Percentiles rank a stretch among this genome's conserved stretches.
These are phyloP conservation scores for Hoplodrina ambigua DNA, from an alignment of 2,888 invertebrate species.

Conservation along the genomic window DNA sequence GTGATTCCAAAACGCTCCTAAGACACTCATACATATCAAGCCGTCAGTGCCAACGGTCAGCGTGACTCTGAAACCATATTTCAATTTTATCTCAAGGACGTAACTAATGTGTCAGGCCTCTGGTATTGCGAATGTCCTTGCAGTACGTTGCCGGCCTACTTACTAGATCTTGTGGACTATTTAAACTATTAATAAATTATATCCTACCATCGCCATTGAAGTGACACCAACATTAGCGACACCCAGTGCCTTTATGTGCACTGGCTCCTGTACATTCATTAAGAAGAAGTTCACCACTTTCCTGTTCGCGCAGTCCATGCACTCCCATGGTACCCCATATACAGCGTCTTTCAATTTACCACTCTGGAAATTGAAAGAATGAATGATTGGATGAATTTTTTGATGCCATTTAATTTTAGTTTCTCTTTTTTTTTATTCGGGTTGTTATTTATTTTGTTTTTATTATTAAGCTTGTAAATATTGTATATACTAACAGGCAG, in stretches of 20 bases:
- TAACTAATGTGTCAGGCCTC: background rate
- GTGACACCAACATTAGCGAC: constrained; percentile 68
- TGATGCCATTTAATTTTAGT: too few species aligned
- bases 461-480: too few species aligned
- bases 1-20: too few species aligned
- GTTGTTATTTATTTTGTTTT: too few species aligned
- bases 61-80: background rate
- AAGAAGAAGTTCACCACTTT: constrained; percentile 64
- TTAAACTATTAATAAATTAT: background rate
- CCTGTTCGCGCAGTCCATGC: constrained; percentile 66
- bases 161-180: background rate
- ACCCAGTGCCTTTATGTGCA: constrained; percentile 67
- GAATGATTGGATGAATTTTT: too few species aligned
- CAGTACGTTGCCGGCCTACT: background rate
- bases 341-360: constrained; percentile 65
- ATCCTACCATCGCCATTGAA: constrained; percentile 69
- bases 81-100: background rate
- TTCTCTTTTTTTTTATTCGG: too few species aligned
- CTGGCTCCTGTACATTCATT: constrained; percentile 65
- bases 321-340: constrained; percentile 72
- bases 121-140: background rate
- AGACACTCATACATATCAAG: too few species aligned
- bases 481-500: too few species aligned
- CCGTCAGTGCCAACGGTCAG: too few species aligned
- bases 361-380: constrained; percentile 66